Evolutionary conservation across 1,140 invertebrate species (phyloP), one percentile per base, ranked within the genome.

Genomic region (Leucophenga varia): DNA sequence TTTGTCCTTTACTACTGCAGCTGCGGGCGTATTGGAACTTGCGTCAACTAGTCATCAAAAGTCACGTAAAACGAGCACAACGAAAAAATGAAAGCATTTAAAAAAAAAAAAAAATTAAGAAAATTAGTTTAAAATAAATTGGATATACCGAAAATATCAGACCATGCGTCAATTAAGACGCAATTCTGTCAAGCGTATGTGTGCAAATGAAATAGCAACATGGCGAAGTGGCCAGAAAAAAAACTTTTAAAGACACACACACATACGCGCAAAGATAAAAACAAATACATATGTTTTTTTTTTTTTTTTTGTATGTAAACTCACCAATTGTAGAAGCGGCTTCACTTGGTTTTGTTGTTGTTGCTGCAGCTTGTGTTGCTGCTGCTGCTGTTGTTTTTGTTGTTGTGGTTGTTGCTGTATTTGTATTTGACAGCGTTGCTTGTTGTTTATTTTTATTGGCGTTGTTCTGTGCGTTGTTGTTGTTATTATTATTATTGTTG

Each of bases 1-100:
- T 61, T 79, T 80, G 61, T 84, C 82, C 61, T 80, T 82, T 16
- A 80, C 65, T 14, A 81, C 79, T 61, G 78, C 79, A 37, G 81
- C 77, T 40, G 83, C 76, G 21, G 78, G 78, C 14, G 81, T 48
- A 47, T 70, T 61, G 28, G 65, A 51, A 47, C 48, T 56, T 36
- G 49, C 53, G 41, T 54, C 65, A 55, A 60, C 60, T 52, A 61
- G 57, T 58, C n/a, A n/a, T n/a, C n/a, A n/a, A n/a, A n/a, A n/a
- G n/a, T n/a, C n/a, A n/a, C n/a, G n/a, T n/a, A n/a, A n/a, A n/a
- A n/a, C n/a, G 47, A 22, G 19, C 32, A 34, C 6, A 14, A 34
- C 4, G 31, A 34, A 17, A 18, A 43, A n/a, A 31, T 20, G 22
- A 47, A 53, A 18, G 34, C 21, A 50, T 42, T 28, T 7, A 6